Conservation (phyloP, 1,140 invertebrate species). For the Aphelenchoides avenae region DNA sequence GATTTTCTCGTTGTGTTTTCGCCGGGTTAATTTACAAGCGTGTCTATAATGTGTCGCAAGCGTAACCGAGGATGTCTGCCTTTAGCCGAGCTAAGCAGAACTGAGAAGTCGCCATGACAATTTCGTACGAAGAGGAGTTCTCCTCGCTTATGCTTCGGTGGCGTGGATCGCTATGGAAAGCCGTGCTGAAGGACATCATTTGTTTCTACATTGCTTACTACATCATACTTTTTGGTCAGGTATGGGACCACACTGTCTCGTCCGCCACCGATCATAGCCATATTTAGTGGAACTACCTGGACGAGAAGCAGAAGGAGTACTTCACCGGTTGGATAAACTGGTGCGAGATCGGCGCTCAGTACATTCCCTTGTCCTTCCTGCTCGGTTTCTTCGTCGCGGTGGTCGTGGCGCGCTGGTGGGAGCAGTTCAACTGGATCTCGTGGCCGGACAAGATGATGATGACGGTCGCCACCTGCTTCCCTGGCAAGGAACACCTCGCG, state of each 20-base stretch:
- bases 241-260: no score
- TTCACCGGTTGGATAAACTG: conserved; percentile 55
- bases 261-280: no score
- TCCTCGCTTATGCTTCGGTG: conserved; percentile 50
- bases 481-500: conserved; percentile 33
- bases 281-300: conserved; percentile 52
- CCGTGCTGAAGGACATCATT: conserved; percentile 52
- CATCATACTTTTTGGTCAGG: conserved; percentile 48
- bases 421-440: conserved; percentile 54
- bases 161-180: conserved; percentile 52
- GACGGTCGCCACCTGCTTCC: conserved; percentile 25
- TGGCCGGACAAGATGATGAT: conserved; percentile 57
- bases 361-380: conserved; percentile 51
- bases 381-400: conserved; percentile 57
- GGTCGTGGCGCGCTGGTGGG: conserved; percentile 52
- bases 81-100: no score
- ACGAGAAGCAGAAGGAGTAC: conserved; percentile 55
- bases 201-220: conserved; percentile 52
- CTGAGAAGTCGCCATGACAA: no score
- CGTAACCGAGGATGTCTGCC: no score
- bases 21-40: no score
- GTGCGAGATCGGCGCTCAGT: conserved; percentile 45
- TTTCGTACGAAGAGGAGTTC: conserved; percentile 37
- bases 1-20: no score
- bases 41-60: no score